phyloP scores from a whole-genome alignment of 2,113 vertebrate species.

The Antennarius striatus region DNA sequence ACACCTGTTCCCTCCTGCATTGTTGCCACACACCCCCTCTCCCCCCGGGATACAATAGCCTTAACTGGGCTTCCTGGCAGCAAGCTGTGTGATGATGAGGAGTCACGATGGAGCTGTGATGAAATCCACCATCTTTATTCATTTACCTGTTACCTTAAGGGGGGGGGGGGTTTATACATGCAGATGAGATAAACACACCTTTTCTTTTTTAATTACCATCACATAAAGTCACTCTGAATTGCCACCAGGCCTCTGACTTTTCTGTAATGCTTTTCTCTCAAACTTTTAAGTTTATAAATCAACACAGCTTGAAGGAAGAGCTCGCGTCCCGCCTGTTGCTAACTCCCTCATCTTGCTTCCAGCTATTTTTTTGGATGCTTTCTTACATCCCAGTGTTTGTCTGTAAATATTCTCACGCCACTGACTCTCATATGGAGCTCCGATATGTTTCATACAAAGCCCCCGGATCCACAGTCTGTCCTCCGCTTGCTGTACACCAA shows the following conservation, averaged over 20 bases:
- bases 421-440: constrained; percentile 24
- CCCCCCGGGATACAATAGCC: background rate
- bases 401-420: constrained; percentile 10
- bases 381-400: constrained; percentile 16
- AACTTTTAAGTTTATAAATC: background rate
- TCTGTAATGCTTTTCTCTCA: background rate
- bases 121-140: constrained; percentile 6
- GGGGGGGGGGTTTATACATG: background rate
- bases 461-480: constrained; percentile 9
- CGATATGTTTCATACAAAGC: constrained; percentile 3
- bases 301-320: constrained; percentile 1
- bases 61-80: constrained; percentile 47
- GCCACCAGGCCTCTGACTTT: background rate
- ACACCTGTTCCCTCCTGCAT: constrained; percentile 8
- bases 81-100: constrained; percentile 10
- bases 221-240: background rate
- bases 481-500: constrained; percentile 16
- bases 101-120: constrained; percentile 24
- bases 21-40: constrained; percentile 15
- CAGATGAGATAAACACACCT: no score
- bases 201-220: no score
- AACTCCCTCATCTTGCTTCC: background rate
- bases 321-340: background rate
- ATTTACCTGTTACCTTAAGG: background rate
- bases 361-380: constrained; percentile 1